Conservation (phyloP, 2,113 vertebrate species). For the Xenus cinereus region DNA sequence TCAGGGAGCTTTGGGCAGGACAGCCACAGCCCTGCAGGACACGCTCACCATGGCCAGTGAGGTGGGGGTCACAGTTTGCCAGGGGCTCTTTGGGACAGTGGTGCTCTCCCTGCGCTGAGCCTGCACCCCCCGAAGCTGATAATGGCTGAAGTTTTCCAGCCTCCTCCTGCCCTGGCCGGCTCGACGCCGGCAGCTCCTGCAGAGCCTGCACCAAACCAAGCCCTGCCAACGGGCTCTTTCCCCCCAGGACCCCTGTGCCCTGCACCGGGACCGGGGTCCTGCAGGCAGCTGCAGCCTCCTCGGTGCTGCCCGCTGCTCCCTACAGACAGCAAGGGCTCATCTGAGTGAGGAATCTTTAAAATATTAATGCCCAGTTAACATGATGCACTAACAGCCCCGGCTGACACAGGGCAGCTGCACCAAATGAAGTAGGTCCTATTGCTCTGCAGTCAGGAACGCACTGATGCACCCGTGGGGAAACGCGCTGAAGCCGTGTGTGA, state of each 20-base stretch:
- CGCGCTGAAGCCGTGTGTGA: fast-evolving
- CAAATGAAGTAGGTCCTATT: fast-evolving
- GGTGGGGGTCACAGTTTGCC: not conserved
- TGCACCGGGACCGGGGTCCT: not conserved
- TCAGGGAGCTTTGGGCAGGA: fast-evolving
- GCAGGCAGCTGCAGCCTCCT: not conserved
- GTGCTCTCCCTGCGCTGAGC: not conserved
- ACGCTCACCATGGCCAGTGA: fast-evolving
- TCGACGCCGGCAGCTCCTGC: not conserved
- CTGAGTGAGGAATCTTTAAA: not conserved
- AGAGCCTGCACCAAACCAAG: not conserved
- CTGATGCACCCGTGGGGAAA: not conserved
- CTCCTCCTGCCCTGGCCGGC: not conserved
- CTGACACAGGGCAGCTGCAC: fast-evolving
- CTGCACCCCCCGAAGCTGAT: not conserved
- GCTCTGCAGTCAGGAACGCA: not conserved
- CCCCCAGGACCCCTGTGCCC: fast-evolving
- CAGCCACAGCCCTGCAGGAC: not conserved
- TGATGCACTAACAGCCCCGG: not conserved
- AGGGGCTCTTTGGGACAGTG: fast-evolving
- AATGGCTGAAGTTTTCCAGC: not conserved
- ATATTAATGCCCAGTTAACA: not conserved
- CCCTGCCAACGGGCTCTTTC: not conserved
- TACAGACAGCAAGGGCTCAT: not conserved
- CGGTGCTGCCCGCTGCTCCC: not conserved